Conservation (phyloP, 2,797 vertebrate species). For the Hafferia zeledoni region DNA sequence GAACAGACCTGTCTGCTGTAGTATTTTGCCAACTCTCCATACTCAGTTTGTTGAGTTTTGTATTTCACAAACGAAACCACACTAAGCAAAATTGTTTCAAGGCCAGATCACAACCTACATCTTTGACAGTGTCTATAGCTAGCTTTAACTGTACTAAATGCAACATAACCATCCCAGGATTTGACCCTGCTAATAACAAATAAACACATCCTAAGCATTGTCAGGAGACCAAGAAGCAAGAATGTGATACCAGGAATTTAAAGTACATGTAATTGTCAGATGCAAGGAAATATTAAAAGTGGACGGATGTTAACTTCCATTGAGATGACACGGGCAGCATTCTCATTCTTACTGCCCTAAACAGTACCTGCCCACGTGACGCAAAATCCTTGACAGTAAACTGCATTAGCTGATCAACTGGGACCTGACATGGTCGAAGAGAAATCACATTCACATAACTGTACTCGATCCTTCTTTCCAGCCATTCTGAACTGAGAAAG, state of each 20-base stretch:
- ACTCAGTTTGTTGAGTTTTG: neutral
- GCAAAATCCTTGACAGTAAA: neutral
- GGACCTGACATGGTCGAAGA: neutral
- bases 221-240: neutral
- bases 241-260: neutral
- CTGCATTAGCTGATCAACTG: neutral
- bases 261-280: neutral
- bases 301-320: neutral
- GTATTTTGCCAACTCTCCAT: neutral
- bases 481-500: neutral
- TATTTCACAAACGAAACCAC: neutral
- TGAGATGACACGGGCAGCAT: neutral
- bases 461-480: neutral
- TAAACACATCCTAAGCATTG: neutral
- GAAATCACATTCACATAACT: neutral
- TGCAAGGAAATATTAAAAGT: neutral
- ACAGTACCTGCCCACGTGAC: neutral
- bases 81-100: neutral
- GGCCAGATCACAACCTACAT: neutral
- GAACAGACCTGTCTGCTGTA: neutral
- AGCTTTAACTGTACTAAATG: neutral
- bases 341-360: neutral
- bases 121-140: neutral
- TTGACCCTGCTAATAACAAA: neutral
- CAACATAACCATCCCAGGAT: neutral